phyloP scores from a whole-genome alignment of 2,888 invertebrate genomes.

The Ochropacha duplaris region DNA sequence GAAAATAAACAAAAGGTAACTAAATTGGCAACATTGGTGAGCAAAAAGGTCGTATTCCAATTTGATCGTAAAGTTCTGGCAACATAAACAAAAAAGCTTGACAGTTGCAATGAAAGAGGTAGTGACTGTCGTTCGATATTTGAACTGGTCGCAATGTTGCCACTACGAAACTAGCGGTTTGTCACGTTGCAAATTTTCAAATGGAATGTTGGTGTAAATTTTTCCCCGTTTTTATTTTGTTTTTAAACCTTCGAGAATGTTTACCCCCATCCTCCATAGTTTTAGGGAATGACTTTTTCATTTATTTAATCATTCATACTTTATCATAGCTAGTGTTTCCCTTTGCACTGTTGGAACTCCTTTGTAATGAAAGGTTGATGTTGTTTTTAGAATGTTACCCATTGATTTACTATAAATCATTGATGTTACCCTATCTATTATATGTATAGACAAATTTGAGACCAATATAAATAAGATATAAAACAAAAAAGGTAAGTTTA shows the following conservation, averaged over 20 bases:
- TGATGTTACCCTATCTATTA: no score
- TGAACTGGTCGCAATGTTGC: constrained; percentile 57
- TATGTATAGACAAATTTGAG: no score
- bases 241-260: constrained; percentile 83
- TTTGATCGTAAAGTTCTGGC: constrained; percentile 76
- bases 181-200: constrained; percentile 76
- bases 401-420: no score
- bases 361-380: constrained; percentile 70
- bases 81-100: constrained; percentile 42
- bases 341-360: constrained; percentile 69
- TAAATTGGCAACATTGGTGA: constrained; percentile 28
- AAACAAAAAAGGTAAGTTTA: constrained; percentile 51
- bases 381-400: constrained; percentile 55
- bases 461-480: constrained; percentile 16
- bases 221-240: constrained; percentile 56
- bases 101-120: constrained; percentile 10
- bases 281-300: constrained; percentile 73
- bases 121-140: constrained; percentile 18
- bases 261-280: constrained; percentile 72
- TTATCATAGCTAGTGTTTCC: constrained; percentile 70
- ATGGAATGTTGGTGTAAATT: constrained; percentile 88
- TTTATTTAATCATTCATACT: constrained; percentile 64
- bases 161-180: constrained; percentile 55
- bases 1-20: constrained; percentile 19
- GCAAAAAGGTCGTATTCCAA: constrained; percentile 62